phyloP scores from a whole-genome alignment of 2,113 vertebrate genomes.

The Sphaerodactylus townsendi region DNA sequence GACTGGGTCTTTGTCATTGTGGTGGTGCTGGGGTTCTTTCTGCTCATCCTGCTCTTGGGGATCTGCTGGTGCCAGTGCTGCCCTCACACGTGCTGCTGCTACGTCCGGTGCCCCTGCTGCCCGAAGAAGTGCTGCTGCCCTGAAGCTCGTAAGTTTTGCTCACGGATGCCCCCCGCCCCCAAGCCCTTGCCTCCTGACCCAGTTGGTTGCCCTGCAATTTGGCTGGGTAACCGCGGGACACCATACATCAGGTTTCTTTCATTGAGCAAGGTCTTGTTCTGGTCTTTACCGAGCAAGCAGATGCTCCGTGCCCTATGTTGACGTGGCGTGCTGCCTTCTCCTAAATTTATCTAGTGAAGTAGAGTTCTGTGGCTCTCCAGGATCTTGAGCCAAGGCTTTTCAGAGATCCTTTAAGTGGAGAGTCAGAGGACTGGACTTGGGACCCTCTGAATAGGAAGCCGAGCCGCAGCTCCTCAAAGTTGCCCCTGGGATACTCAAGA shows the following conservation, averaged over 20 bases:
- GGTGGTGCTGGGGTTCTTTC: constrained; percentile 79
- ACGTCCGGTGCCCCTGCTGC: constrained; percentile 89
- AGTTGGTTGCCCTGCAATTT: not conserved
- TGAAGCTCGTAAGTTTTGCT: constrained; percentile 79
- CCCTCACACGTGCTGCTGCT: constrained; percentile 92
- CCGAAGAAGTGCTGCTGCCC: constrained; percentile 90
- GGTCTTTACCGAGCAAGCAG: not conserved
- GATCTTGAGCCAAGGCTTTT: too few species aligned
- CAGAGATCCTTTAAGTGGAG: too few species aligned
- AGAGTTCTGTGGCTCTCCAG: too few species aligned
- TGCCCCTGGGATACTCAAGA: not conserved
- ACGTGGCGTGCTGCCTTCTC: not conserved
- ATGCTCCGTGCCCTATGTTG: too few species aligned
- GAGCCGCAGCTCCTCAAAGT: too few species aligned
- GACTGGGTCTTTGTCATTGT: constrained; percentile 89
- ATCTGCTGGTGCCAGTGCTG: constrained; percentile 96
- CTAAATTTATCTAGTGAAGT: not conserved
- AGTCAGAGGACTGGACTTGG: too few species aligned
- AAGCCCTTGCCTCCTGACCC: not conserved
- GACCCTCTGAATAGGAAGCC: too few species aligned
- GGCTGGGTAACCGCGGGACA: too few species aligned
- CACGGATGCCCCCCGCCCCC: rapidly evolving
- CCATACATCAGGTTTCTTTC: not conserved
- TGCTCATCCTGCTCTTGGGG: constrained; percentile 80
- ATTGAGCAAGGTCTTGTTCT: too few species aligned